These are phyloP conservation scores for Rhynchomys soricoides DNA, from an alignment of 2,113 vertebrate genomes.

Conservation along the genomic window DNA sequence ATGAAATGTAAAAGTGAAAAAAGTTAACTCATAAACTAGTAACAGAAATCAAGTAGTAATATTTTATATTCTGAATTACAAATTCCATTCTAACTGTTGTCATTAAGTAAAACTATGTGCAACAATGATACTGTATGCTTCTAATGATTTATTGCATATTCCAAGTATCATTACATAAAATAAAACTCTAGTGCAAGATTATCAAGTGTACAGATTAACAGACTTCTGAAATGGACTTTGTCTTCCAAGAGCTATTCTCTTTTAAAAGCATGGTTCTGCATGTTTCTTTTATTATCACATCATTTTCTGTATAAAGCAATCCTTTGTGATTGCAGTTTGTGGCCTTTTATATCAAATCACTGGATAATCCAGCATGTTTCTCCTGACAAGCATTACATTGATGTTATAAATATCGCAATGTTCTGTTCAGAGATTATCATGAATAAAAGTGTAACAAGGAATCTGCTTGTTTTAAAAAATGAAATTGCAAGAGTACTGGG, in stretches of 20 bases:
- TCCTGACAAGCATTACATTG: slow-evolving; percentile 8
- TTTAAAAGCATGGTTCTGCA: slow-evolving; percentile 6
- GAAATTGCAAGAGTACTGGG: slow-evolving; percentile 48
- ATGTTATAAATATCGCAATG: slow-evolving; percentile 49
- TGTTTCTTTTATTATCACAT: slow-evolving; percentile 18
- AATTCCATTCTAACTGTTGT: background rate
- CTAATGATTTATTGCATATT: background rate
- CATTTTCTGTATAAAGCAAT: slow-evolving; percentile 27
- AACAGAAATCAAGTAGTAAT: background rate
- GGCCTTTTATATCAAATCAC: slow-evolving; percentile 35
- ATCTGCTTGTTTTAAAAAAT: slow-evolving; percentile 13
- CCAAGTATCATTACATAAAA: slow-evolving; percentile 5
- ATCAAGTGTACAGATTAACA: slow-evolving; percentile 16
- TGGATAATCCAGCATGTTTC: slow-evolving; percentile 27
- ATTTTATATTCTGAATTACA: background rate
- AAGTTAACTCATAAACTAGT: slow-evolving; percentile 25
- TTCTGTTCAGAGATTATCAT: background rate
- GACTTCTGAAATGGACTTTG: slow-evolving; percentile 1
- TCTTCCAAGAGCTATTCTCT: slow-evolving; percentile 51
- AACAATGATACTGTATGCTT: background rate
- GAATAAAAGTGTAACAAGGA: slow-evolving; percentile 40
- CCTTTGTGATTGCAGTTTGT: slow-evolving; percentile 15
- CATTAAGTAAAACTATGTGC: slow-evolving; percentile 45
- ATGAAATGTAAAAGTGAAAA: background rate
- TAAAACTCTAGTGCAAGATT: slow-evolving; percentile 2